phyloP scores from a whole-genome alignment of 2,888 invertebrate genomes.

The Hyposoter didymator region DNA sequence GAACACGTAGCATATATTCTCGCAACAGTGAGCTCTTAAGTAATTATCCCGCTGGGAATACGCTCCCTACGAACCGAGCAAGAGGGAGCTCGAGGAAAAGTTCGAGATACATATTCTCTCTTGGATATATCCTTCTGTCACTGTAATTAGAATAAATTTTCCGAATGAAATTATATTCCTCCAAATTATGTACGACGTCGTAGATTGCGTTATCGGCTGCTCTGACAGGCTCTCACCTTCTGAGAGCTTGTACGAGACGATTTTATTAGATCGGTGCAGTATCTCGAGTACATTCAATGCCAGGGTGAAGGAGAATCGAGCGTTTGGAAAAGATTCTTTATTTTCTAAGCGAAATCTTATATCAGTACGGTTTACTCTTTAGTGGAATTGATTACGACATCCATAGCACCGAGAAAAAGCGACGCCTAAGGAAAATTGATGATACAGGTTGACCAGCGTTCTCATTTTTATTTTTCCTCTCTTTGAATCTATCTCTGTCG shows the following conservation, averaged over 20 bases:
- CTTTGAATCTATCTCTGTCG: background rate
- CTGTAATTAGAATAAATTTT: conserved; percentile 64
- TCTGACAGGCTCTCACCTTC: conserved; percentile 7
- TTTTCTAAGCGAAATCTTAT: background rate
- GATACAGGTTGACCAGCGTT: conserved; percentile 41
- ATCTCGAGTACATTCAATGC: background rate
- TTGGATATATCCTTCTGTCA: conserved; percentile 34
- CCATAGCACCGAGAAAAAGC: background rate
- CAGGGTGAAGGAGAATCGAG: background rate
- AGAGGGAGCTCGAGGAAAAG: conserved; percentile 12
- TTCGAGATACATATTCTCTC: conserved; percentile 36
- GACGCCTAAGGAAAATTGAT: conserved; percentile 32
- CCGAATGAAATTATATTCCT: conserved; percentile 48
- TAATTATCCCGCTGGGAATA: conserved; percentile 64
- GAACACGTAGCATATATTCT: conserved; percentile 8
- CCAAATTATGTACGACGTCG: conserved; percentile 49
- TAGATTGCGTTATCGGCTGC: conserved; percentile 20
- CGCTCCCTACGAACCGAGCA: conserved; percentile 33
- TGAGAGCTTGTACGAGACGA: background rate
- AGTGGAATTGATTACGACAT: conserved; percentile 12
- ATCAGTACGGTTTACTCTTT: conserved; percentile 4
- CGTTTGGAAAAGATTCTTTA: background rate
- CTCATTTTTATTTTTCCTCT: conserved; percentile 21
- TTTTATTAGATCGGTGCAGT: background rate
- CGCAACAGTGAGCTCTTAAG: conserved; percentile 50